phyloP scores from a whole-genome alignment of 2,113 vertebrate species.

The Aegypius monachus region DNA sequence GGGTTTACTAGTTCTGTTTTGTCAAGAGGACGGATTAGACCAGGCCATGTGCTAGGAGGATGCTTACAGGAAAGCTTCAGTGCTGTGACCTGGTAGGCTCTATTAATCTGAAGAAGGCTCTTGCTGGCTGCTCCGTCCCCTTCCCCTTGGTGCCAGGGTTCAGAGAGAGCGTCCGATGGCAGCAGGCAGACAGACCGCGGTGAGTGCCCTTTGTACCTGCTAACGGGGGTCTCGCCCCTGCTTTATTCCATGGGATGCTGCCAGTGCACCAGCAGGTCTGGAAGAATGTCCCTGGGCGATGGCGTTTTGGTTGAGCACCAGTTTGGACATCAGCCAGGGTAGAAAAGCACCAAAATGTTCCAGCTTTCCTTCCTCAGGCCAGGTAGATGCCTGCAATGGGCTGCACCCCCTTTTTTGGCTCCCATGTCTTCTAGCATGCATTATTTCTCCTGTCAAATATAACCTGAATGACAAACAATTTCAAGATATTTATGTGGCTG shows the following conservation, averaged over 20 bases:
- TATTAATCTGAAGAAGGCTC: background rate
- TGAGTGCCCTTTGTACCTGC: background rate
- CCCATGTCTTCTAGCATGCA: rapidly evolving
- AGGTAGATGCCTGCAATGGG: background rate
- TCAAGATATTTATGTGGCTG: background rate
- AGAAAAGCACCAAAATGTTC: background rate
- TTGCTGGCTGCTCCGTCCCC: background rate
- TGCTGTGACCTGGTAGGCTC: background rate
- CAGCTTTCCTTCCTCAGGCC: background rate
- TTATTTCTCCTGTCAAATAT: background rate
- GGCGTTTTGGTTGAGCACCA: background rate
- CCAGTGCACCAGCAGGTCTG: background rate
- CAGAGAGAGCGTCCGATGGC: background rate
- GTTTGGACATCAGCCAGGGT: background rate
- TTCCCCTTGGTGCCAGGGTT: background rate
- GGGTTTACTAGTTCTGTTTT: background rate
- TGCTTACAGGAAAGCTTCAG: background rate
- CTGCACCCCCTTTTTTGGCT: background rate
- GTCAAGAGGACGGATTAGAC: background rate
- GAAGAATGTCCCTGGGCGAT: background rate
- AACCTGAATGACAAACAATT: background rate
- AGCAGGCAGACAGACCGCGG: rapidly evolving
- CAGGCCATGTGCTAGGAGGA: background rate
- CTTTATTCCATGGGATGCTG: background rate
- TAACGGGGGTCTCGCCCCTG: rapidly evolving